phyloP scores from a whole-genome alignment of 2,888 invertebrate species.

The Zygothrica quintamaculata region DNA sequence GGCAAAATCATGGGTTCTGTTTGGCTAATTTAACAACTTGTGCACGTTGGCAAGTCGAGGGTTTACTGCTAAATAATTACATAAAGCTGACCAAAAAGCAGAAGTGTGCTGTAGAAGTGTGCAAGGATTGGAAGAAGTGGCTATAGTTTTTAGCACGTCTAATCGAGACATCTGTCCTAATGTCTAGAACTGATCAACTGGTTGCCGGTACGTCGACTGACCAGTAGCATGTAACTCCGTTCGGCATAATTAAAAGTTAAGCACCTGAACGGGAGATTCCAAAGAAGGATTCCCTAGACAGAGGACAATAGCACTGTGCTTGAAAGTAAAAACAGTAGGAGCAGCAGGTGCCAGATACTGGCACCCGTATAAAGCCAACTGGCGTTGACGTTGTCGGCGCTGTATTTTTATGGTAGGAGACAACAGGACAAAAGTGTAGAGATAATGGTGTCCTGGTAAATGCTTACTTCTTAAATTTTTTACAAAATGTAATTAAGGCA shows the following conservation, averaged over 20 bases:
- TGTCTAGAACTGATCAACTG: conserved; percentile 48
- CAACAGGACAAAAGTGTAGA: conserved; percentile 1
- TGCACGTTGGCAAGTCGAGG: conserved; percentile 17
- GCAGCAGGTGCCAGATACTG: neutral
- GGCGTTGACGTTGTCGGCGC: conserved; percentile 26
- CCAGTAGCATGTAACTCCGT: conserved; percentile 41
- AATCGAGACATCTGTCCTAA: conserved; percentile 57
- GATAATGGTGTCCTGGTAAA: conserved; percentile 41
- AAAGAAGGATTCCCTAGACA: conserved; percentile 12
- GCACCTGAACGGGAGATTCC: conserved; percentile 49
- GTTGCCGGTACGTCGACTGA: conserved; percentile 17
- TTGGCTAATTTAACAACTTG: conserved; percentile 12
- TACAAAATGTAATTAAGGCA: conserved; percentile 49
- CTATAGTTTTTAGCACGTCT: conserved; percentile 2
- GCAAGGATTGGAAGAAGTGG: too few relatives aligned
- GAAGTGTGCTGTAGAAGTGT: too few relatives aligned
- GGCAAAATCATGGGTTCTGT: neutral
- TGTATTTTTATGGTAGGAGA: conserved; percentile 39
- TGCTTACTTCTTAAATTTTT: conserved; percentile 44
- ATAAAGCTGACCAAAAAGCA: conserved; percentile 9
- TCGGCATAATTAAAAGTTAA: conserved; percentile 67
- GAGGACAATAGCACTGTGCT: neutral
- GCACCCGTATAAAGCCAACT: conserved; percentile 2
- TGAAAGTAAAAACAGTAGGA: too few relatives aligned
- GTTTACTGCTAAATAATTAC: conserved; percentile 42